Percentiles rank a stretch among this genome's conserved stretches.
These are phyloP conservation scores for Aporophyla nigra DNA, from an alignment of 2,888 invertebrate species.

Conservation along the genomic window DNA sequence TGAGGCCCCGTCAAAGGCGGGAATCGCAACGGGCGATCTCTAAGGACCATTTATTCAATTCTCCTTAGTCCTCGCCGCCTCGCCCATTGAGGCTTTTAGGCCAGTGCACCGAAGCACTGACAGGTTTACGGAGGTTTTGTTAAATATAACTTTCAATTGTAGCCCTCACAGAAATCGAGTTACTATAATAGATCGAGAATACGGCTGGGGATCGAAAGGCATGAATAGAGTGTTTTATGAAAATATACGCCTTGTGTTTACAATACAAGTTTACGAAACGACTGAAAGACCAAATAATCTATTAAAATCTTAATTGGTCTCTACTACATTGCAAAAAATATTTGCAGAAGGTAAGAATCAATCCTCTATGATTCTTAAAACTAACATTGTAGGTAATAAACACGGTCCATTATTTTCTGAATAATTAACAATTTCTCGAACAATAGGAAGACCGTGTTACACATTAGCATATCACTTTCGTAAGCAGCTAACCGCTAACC, in stretches of 20 bases:
- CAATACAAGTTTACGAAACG: not conserved
- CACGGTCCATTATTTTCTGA: not conserved
- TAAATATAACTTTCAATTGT: constrained; percentile 1
- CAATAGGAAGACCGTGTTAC: constrained; percentile 23
- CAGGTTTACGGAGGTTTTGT: not conserved
- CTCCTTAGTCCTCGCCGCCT: constrained; percentile 15
- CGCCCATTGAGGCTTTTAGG: constrained; percentile 28
- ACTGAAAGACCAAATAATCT: not conserved
- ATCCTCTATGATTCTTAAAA: not conserved
- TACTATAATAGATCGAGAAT: not conserved
- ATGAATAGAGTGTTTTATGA: not conserved
- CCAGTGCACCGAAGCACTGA: constrained; percentile 25
- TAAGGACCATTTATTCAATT: constrained; percentile 54
- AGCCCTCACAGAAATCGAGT: not conserved
- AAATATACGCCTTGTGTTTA: not conserved
- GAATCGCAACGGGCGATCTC: constrained; percentile 48
- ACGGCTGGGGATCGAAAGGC: too few relatives aligned
- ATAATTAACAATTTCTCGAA: constrained; percentile 9
- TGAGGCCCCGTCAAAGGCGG: constrained; percentile 5
- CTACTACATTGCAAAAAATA: not conserved
- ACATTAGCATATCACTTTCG: constrained; percentile 26
- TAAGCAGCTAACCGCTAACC: too few relatives aligned
- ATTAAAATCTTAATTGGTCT: not conserved
- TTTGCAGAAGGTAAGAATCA: not conserved
- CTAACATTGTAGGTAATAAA: not conserved